Evolutionary conservation across 2,113 vertebrate species (phyloP).

Genomic region (Phyllopteryx taeniolatus): DNA sequence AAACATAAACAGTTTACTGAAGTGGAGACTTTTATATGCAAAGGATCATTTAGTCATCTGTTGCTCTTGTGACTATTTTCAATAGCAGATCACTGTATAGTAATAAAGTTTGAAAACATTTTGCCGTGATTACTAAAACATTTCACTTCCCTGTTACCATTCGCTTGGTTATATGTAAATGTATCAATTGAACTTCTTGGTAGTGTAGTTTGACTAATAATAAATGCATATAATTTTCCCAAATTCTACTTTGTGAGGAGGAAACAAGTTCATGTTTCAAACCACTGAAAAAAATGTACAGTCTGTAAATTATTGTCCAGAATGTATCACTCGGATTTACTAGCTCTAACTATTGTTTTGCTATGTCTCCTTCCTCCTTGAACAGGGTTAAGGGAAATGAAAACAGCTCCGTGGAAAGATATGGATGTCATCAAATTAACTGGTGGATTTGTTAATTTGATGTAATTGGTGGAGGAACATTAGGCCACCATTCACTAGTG

Average conservation of each 20-base stretch:
- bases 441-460: neutral
- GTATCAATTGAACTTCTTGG: neutral
- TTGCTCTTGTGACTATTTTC: neutral
- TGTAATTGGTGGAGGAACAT: neutral
- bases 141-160: neutral
- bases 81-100: neutral
- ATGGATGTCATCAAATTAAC: neutral
- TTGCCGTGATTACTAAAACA: neutral
- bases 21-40: slow-evolving; percentile 1
- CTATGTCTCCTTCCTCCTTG: neutral
- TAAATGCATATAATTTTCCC: neutral
- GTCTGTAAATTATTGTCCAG: neutral
- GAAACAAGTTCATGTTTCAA: neutral
- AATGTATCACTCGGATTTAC: neutral
- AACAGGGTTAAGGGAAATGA: neutral
- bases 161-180: neutral
- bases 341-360: neutral
- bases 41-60: neutral
- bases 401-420: neutral
- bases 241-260: neutral
- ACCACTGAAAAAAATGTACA: neutral
- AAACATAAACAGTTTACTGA: neutral
- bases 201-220: neutral
- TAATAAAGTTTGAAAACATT: neutral
- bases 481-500: neutral